A percentile compares a stretch with the other conserved stretches of the same genome.
Evolutionary conservation across 2,797 vertebrate species (phyloP).

Genomic region (Botia almorhae): DNA sequence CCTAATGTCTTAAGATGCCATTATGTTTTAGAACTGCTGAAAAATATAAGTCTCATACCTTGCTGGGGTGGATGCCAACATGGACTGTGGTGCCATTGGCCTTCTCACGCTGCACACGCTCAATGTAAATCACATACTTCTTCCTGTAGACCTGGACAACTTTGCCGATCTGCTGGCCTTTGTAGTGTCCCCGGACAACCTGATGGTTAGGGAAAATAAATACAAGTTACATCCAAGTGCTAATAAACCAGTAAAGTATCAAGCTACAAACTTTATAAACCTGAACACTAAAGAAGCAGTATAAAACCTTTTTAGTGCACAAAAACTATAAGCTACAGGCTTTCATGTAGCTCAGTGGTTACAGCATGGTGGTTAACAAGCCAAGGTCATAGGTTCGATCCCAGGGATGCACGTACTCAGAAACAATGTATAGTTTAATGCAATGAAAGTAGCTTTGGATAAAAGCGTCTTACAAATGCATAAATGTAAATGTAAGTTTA

Average conservation of each 20-base stretch:
- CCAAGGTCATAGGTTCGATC: too few species aligned
- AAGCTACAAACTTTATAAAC: background rate
- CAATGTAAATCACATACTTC: slow-evolving; percentile 94
- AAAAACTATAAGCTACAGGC: too few species aligned
- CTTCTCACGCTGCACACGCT: slow-evolving; percentile 94
- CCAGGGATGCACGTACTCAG: too few species aligned
- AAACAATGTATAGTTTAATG: too few species aligned
- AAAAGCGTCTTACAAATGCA: too few species aligned
- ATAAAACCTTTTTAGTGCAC: too few species aligned
- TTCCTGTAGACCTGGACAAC: slow-evolving; percentile 96
- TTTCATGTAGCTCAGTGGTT: too few species aligned
- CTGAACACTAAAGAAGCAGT: background rate
- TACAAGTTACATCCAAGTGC: background rate
- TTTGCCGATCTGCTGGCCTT: slow-evolving; percentile 95
- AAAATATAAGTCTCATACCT: slow-evolving; percentile 73
- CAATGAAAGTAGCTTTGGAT: too few species aligned
- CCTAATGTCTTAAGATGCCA: too few species aligned
- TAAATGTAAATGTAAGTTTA: too few species aligned
- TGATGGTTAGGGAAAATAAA: slow-evolving; percentile 50
- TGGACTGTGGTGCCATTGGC: slow-evolving; percentile 95
- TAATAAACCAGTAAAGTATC: too few species aligned
- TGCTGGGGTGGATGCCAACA: slow-evolving; percentile 94
- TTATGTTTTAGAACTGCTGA: background rate
- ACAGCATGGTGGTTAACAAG: too few species aligned
- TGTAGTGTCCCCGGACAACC: slow-evolving; percentile 94